Conservation (phyloP, 2,113 vertebrate species). For the Hemicordylus capensis region DNA sequence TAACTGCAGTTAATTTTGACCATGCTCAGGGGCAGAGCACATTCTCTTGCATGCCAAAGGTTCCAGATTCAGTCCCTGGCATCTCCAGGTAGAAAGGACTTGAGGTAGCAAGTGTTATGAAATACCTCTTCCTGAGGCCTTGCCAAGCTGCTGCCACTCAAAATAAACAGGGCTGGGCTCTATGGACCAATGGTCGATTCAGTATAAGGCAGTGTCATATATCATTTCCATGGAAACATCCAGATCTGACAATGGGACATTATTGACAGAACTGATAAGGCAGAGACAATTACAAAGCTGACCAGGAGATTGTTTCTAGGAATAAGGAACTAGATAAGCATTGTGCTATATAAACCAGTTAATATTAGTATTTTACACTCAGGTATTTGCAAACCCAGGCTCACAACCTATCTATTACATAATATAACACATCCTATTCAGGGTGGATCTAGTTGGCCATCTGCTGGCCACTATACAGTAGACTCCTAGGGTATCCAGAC, state of each 20-base stretch:
- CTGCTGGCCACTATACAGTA: slow-evolving; percentile 48
- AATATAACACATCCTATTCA: fast-evolving
- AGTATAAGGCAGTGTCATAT: not conserved
- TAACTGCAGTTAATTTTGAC: not conserved
- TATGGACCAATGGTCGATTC: not conserved
- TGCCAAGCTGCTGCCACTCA: not conserved
- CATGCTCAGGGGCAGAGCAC: not conserved
- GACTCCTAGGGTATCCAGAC: fast-evolving
- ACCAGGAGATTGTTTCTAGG: not conserved
- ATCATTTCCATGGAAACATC: not conserved
- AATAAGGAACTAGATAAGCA: not conserved
- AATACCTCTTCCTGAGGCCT: too few relatives aligned
- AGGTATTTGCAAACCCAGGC: not conserved
- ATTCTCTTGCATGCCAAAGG: not conserved
- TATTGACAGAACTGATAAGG: not conserved
- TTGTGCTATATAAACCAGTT: too few relatives aligned
- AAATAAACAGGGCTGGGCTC: not conserved
- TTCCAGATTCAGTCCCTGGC: not conserved
- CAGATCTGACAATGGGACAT: not conserved
- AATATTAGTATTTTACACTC: not conserved
- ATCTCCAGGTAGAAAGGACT: not conserved
- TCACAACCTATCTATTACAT: not conserved
- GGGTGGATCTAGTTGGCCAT: slow-evolving; percentile 31
- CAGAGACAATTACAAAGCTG: not conserved
- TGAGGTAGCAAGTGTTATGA: not conserved